These are phyloP conservation scores for Myotis yumanensis DNA, from an alignment of 2,113 vertebrate species.

Conservation along the genomic window DNA sequence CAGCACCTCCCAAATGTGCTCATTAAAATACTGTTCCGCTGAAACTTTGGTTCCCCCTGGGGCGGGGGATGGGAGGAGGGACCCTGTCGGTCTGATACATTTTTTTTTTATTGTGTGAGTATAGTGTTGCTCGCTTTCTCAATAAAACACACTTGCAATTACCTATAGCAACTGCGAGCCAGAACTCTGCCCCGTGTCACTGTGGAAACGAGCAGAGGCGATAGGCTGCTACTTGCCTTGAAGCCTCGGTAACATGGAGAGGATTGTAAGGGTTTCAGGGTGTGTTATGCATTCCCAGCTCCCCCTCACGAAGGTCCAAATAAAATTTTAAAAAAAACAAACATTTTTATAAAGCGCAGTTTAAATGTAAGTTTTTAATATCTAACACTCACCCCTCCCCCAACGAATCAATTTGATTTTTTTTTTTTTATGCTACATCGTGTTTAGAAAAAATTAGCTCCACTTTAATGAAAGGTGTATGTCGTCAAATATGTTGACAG, in stretches of 20 bases:
- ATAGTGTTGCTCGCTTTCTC: conserved; percentile 73
- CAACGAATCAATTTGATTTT: not conserved
- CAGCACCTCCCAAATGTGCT: conserved; percentile 83
- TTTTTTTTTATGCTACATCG: not conserved
- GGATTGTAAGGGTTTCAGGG: conserved; percentile 1
- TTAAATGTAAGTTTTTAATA: not conserved
- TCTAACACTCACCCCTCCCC: not conserved
- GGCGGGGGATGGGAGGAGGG: not conserved
- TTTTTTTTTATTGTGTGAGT: conserved; percentile 80
- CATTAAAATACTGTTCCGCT: conserved; percentile 81
- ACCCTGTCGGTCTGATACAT: conserved; percentile 76
- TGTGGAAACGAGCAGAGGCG: conserved; percentile 76
- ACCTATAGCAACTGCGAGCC: conserved; percentile 75
- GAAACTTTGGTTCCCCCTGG: not conserved
- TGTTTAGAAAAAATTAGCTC: not conserved
- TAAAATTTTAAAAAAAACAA: not conserved
- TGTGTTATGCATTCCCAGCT: not conserved
- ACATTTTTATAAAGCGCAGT: not conserved
- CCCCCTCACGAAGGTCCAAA: not conserved
- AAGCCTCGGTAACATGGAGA: conserved; percentile 55
- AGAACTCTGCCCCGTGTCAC: conserved; percentile 67
- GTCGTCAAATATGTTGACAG: not conserved
- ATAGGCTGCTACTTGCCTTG: conserved; percentile 72
- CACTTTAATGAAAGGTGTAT: conserved; percentile 35
- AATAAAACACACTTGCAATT: conserved; percentile 80